These are phyloP conservation scores for Trachelus iudaicus DNA, from an alignment of 2,888 invertebrate genomes.

Conservation along the genomic window DNA sequence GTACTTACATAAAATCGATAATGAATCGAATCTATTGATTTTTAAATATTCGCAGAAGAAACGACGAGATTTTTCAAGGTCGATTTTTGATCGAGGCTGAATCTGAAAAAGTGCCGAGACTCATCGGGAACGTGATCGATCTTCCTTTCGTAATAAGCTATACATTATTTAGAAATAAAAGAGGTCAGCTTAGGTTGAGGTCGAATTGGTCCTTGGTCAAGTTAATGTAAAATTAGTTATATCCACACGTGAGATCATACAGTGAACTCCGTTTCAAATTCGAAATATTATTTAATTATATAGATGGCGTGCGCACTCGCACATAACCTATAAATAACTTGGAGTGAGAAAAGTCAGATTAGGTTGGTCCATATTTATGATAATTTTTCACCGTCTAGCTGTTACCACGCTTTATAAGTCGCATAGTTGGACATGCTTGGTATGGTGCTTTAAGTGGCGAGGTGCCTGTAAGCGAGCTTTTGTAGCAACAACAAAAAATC, in stretches of 20 bases:
- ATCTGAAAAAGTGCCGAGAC: neutral
- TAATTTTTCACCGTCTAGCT: constrained; percentile 43
- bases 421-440: constrained; percentile 63
- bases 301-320: neutral
- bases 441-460: constrained; percentile 53
- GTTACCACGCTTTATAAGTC: constrained; percentile 64
- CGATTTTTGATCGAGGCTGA: neutral
- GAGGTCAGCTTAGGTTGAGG: neutral
- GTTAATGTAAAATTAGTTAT: neutral
- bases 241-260: neutral
- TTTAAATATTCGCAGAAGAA: neutral
- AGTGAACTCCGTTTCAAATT: neutral
- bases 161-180: neutral
- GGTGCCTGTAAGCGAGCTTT: neutral
- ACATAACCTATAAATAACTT: neutral
- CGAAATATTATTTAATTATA: neutral
- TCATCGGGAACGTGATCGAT: neutral
- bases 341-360: neutral
- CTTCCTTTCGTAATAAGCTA: neutral
- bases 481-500: neutral
- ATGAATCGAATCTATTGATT: neutral
- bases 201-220: neutral
- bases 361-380: neutral
- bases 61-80: neutral
- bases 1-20: neutral